Base-by-base conservation (phyloP, 2,888 invertebrate species). In the Xanthostigma xanthostigma region DNA sequence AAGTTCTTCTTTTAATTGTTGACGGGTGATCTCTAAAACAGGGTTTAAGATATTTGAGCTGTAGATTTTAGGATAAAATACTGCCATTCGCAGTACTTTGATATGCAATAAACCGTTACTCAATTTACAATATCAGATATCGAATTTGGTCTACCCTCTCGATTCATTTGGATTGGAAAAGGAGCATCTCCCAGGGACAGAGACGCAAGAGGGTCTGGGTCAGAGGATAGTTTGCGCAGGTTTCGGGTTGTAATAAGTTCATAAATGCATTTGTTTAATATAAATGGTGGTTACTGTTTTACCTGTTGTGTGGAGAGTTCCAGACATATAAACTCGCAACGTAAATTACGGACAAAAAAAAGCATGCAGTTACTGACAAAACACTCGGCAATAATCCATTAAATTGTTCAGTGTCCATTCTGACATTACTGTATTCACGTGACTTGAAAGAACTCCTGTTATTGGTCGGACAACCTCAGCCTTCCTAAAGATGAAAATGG, bases 261-360 rank as follows among this genome's bases (percentile, higher is more conserved):
- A 27, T 12, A 9, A 36, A 27, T 43, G 43, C 14, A 44, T 14
- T 45, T 44, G 43, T 44, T 36, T 36, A 35, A 36, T 44, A 47
- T 36, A 14, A 43, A 43, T 48, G 27, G 42, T 27, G 33, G 35
- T 12, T 39, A 34, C 35, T 49, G 49, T 55, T 55, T 62, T 75
- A 84, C 85, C 85, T 85, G 73, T 75, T 75, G 58, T 81, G 74
- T 59, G 79, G 78, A 50, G 80, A 77, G 59, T 78, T 81, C 90
- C 92, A 92, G 46, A 93, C 76, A 66, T 93, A 90, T 50, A 93
- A 75, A 68, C 92, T 92, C 50, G 81, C 83, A 54, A 93, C 88
- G 71, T 88, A 93, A 37, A 81, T 71, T 55, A 84, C 66, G 10
- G 90, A 84, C 58, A 92, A 73, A 52, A 81, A 68, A 55, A 89